Base-by-base conservation (phyloP, 2,888 invertebrate species). In the Himalopsyche japonica region DNA sequence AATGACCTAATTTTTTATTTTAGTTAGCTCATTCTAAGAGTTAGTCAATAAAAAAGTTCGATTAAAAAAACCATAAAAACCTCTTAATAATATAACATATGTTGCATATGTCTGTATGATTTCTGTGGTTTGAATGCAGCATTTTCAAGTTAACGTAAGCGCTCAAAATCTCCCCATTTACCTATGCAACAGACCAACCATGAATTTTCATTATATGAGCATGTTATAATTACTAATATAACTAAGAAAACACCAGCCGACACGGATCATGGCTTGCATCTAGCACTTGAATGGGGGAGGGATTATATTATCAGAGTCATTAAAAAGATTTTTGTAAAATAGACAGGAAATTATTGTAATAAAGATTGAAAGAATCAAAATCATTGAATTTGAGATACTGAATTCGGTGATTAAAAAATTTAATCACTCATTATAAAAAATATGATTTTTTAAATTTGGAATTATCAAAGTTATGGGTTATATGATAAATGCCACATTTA, bases 191-290 rank as follows among this genome's bases (percentile, higher is more conserved):
- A 70, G 37, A 27, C 24, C 70, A 70, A 84, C 82, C 84, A 81
- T 86, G 80, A 82, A 82, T 82, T 86, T 86, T 82, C 80, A 86
- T 86, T 84, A 86, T 37, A 76, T 47, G 57, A 84, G 82, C 82
- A 81, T 77, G 81, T 86, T 81, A 86, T 84, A 86, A 84, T 86
- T 86, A 84, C 76, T 83, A 83, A 80, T 49, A 81, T 82, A 85
- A 83, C 81, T 80, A 81, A 85, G 85, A 82, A 82, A 84, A 78
- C 57, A 79, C 57, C 20, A 57, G 18, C 82, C 82, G 84, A 79
- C 76, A 80, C 82, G 84, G 82, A 20, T 70, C 37, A 64, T 79
- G 84, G 76, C 82, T 82, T 64, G 37, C 47, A 82, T 27, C 82
- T 47, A 43, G 24, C 37, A 76, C 34, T 79, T 18, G 32, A 49